phyloP scores from a whole-genome alignment of 2,797 vertebrate genomes.

The Rhincodon typus region DNA sequence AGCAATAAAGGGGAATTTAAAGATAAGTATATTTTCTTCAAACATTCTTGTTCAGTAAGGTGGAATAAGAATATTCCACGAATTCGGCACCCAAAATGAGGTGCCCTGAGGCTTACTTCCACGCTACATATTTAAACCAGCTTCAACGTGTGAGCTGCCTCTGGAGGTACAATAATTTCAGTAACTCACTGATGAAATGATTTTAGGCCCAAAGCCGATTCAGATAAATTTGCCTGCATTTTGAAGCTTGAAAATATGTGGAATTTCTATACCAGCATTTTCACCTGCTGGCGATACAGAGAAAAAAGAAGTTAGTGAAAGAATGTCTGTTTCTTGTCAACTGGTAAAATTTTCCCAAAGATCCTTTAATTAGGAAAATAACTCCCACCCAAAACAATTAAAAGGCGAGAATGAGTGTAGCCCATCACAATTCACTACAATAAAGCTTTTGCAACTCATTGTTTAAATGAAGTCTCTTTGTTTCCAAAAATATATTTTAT shows the following conservation, averaged over 20 bases:
- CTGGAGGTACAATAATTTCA: too few relatives aligned
- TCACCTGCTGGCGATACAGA: not conserved
- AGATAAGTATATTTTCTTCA: too few relatives aligned
- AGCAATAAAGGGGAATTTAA: not conserved
- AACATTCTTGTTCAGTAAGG: not conserved
- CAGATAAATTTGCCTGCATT: not conserved
- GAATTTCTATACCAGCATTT: not conserved
- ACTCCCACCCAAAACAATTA: not conserved
- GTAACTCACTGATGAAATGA: not conserved
- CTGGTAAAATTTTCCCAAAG: not conserved
- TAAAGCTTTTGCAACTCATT: too few relatives aligned
- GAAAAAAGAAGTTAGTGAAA: not conserved
- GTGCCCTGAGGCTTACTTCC: not conserved
- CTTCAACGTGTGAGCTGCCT: not conserved
- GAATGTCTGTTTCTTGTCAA: not conserved
- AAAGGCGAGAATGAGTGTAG: too few relatives aligned
- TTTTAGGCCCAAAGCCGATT: not conserved
- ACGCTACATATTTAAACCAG: not conserved
- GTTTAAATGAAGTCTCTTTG: too few relatives aligned
- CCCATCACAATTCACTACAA: too few relatives aligned
- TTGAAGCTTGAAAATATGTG: not conserved
- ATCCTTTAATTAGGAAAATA: not conserved
- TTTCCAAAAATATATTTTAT: too few relatives aligned
- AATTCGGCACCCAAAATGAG: not conserved
- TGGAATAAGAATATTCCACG: not conserved